phyloP scores from a whole-genome alignment of 2,888 invertebrate species.

The Panzeria rudis region DNA sequence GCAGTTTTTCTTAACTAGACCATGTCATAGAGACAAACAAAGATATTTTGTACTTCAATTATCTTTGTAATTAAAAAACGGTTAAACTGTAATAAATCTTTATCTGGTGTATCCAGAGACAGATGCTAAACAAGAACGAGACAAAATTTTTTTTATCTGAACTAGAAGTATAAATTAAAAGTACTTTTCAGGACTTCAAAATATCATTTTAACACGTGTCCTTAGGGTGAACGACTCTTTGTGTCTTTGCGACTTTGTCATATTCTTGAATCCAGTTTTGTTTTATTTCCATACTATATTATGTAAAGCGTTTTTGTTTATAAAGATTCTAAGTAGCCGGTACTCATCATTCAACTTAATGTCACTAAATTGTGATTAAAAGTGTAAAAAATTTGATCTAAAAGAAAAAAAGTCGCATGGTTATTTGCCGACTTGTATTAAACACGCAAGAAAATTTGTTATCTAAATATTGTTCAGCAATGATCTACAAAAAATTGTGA shows the following conservation, averaged over 20 bases:
- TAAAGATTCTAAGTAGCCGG: conserved; percentile 22
- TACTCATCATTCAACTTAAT: conserved; percentile 29
- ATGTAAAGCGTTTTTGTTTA: conserved; percentile 9
- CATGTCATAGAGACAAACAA: conserved; percentile 15
- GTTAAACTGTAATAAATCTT: conserved; percentile 71
- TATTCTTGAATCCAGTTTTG: conserved; percentile 30
- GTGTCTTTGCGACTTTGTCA: conserved; percentile 33
- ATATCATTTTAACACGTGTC: conserved; percentile 66
- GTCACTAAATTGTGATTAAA: conserved; percentile 7
- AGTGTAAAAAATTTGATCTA: background rate
- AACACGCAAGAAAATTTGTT: no score
- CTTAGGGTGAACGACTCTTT: conserved; percentile 57
- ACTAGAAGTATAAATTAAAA: conserved; percentile 26
- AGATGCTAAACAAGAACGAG: conserved; percentile 14
- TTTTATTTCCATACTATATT: conserved; percentile 1
- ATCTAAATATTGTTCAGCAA: no score
- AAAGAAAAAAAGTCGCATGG: background rate
- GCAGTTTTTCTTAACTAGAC: conserved; percentile 21
- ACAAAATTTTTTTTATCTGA: conserved; percentile 20
- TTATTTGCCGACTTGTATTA: background rate
- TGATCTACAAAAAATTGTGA: no score
- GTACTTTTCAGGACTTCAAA: conserved; percentile 45
- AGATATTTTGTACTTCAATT: conserved; percentile 56
- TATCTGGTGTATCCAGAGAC: conserved; percentile 39
- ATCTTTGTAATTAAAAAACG: conserved; percentile 71